Base-by-base conservation (phyloP, 2,113 vertebrate genomes). In the Fukomys damarensis region DNA sequence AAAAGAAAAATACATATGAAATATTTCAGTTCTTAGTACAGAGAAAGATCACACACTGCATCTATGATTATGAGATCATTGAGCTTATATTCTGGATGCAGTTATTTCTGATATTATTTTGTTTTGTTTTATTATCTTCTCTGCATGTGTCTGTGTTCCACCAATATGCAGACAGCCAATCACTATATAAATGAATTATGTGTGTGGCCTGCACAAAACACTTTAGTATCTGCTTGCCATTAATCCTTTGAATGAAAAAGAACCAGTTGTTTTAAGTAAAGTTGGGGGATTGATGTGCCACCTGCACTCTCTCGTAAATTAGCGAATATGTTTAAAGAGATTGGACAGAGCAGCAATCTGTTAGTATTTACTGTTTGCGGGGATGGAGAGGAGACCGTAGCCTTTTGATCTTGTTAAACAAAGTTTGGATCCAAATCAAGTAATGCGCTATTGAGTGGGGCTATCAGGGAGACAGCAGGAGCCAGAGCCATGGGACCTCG, bases 171-270 rank as follows among this genome's bases (percentile, higher is more conserved):
- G 49, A 96, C 46, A 86, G 24, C 41, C 30, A 2, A 0, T 90
- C 85, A 35, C 84, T 79, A 14, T 11, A 19, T 63, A 86, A 83
- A 94, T 94, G 77, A 66, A 19, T 65, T 91, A 79, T 26, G 28
- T 41, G 28, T 41, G 35, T 76, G 68, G 30, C 46, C 85, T 94
- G 92, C 59, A 61, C 54, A 77, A 32, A 92, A 86, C 59, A 77
- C 93, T 83, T 95, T 86, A 76, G 58, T 81, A 95, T 84, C 86
- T 95, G 52, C 41, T 80, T 28, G 19, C 89, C 61, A 46, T 94
- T 66, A 72, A 92, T 96, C 81, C 92, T 77, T 66, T 93, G 90
- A 96, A 63, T 54, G 66, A 85, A 93, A 95, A 72, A 95, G 88
- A 94, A 41, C 58, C 38, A 81, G 19, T 93, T 68, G 9, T 95